Base-by-base conservation (phyloP, 2,797 vertebrate genomes). In the Neomorphus geoffroyi region DNA sequence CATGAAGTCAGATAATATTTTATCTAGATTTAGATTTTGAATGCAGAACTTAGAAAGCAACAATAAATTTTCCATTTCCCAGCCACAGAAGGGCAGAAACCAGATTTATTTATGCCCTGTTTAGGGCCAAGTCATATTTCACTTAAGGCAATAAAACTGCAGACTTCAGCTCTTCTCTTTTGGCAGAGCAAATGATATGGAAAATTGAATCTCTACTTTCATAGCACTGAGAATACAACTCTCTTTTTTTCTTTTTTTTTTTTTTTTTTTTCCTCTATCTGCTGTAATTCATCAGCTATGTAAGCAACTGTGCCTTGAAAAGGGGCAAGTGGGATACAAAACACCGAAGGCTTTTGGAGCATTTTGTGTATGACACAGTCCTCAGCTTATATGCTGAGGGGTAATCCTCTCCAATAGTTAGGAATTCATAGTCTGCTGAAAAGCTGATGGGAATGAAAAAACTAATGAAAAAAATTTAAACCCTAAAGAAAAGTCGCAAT, bases 161-260 rank as follows among this genome's bases (percentile, higher is more conserved):
- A 88, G 81, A 67, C 65, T 85, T 94, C 33, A 85, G 84, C 81
- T 86, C 35, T 95, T 79, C 61, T 61, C 51, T 93, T 94, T 82
- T 89, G 88, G 82, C 65, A 80, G 72, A 88, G 57, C 45, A 92
- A 80, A 87, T 62, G 35, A 64, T 83, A 95, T 11, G 43, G 89
- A 90, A 93, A 96, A 95, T 86, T 80, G 79, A 93, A 93, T 90
- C 46, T 92, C 48, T 56, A 4, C 69, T 91, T 91, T 18, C 54
- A 37, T 7, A 69, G 43, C 72, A 72, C 48, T 48, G 72, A 78
- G 27, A 83, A 39, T 64, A 27, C 37, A 65, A 62, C 10, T 50
- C 26, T 50, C 26, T 24, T 23, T 24, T 24, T 13, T 46, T 45
- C 16, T 21, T 50, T 50, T 12, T 14, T 24, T 62, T 23, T 9